Conservation (phyloP, 2,113 vertebrate genomes). For the Dunckerocampus dactyliophorus region DNA sequence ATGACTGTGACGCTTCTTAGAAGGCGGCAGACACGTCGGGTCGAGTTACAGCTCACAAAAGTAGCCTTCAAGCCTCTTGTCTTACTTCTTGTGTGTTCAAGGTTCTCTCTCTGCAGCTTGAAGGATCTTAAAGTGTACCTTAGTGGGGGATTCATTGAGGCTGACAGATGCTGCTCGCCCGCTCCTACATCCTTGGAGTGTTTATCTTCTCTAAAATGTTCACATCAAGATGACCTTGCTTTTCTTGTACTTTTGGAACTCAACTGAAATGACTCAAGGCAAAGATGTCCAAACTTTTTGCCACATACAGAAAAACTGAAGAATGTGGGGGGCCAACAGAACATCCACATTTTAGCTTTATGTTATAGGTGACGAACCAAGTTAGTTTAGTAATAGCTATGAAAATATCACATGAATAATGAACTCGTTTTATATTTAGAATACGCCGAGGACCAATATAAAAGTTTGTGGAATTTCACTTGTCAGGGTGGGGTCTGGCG, state of each 20-base stretch:
- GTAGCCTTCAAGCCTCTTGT: not conserved
- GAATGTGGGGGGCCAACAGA: too few species aligned
- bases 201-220: not conserved
- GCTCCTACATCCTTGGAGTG: not conserved
- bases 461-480: too few species aligned
- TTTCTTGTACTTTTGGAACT: not conserved
- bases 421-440: too few species aligned
- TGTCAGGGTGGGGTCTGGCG: too few species aligned
- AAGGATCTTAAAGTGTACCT: not conserved
- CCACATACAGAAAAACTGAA: too few species aligned
- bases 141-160: slow-evolving; percentile 6
- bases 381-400: too few species aligned
- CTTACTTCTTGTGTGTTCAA: slow-evolving; percentile 6
- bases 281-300: not conserved
- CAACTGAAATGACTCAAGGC: not conserved
- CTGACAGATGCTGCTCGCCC: not conserved
- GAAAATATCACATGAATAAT: too few species aligned
- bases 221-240: not conserved
- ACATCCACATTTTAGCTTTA: too few species aligned
- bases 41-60: not conserved
- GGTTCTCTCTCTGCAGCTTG: not conserved
- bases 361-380: too few species aligned
- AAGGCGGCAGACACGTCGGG: slow-evolving; percentile 1
- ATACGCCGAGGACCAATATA: too few species aligned
- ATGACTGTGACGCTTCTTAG: not conserved